Evolutionary conservation across 2,888 invertebrate species (phyloP).

Genomic region (Acanthosepion pharaonis): DNA sequence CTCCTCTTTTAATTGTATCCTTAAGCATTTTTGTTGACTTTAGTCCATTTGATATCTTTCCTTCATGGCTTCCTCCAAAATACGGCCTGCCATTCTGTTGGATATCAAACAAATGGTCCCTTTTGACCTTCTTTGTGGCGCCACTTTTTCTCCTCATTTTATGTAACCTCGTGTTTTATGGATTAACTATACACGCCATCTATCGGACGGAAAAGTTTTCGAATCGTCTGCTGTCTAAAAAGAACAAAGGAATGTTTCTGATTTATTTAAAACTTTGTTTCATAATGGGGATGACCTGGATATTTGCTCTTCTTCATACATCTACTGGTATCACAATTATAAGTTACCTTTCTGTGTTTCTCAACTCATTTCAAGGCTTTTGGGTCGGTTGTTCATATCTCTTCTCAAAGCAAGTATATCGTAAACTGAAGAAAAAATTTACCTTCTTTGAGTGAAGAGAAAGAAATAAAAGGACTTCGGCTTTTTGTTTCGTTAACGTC

Average conservation of each 20-base stretch:
- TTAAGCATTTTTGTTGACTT: background rate
- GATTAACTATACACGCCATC: background rate
- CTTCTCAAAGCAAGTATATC: slow-evolving; percentile 13
- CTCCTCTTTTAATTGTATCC: background rate
- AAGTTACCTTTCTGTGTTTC: background rate
- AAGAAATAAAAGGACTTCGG: background rate
- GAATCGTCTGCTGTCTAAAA: background rate
- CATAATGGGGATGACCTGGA: slow-evolving; percentile 36
- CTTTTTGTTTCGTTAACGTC: background rate
- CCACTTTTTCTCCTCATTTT: background rate
- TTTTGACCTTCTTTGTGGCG: background rate
- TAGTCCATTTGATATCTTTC: background rate
- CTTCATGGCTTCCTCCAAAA: background rate
- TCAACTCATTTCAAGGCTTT: background rate
- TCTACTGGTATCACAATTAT: background rate
- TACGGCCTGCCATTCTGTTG: background rate
- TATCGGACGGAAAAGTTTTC: background rate
- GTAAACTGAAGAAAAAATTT: background rate
- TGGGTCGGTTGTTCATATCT: slow-evolving; percentile 38
- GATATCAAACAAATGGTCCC: background rate
- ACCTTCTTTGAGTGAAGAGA: background rate
- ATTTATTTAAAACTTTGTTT: slow-evolving; percentile 34
- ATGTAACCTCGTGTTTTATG: background rate
- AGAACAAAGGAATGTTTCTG: slow-evolving; percentile 1
- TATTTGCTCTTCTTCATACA: background rate